Evolutionary conservation across 2,113 vertebrate species (phyloP).

Genomic region (Oreochromis spilurus): DNA sequence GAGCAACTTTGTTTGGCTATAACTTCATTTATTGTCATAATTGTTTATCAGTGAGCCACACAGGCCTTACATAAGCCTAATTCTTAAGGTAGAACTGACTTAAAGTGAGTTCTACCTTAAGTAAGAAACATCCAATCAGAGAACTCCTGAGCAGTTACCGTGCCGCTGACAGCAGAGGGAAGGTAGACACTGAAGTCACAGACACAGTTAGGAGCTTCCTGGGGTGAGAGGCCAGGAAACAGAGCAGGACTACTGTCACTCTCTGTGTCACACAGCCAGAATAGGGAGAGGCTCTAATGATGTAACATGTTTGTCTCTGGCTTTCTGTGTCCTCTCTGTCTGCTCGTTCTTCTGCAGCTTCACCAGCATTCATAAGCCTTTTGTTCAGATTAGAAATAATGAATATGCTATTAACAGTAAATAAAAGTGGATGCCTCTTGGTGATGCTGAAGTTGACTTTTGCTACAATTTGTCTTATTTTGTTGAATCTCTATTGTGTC

Average conservation of each 20-base stretch:
- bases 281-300: neutral
- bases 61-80: neutral
- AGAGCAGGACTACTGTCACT: neutral
- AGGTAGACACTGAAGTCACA: neutral
- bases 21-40: neutral
- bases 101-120: neutral
- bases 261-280: neutral
- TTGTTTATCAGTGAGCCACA: neutral
- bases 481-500: neutral
- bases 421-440: neutral
- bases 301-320: neutral
- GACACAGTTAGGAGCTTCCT: neutral
- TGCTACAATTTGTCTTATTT: neutral
- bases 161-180: neutral
- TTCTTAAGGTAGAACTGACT: neutral
- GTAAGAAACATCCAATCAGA: neutral
- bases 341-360: neutral
- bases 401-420: neutral
- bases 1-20: neutral
- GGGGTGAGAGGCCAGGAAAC: slow-evolving; percentile 7
- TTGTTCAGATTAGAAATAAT: neutral
- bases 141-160: neutral
- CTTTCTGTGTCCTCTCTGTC: neutral
- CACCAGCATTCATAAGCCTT: neutral
- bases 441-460: neutral